Conservation (phyloP, 2,888 invertebrate genomes). For the Pheosia tremula region DNA sequence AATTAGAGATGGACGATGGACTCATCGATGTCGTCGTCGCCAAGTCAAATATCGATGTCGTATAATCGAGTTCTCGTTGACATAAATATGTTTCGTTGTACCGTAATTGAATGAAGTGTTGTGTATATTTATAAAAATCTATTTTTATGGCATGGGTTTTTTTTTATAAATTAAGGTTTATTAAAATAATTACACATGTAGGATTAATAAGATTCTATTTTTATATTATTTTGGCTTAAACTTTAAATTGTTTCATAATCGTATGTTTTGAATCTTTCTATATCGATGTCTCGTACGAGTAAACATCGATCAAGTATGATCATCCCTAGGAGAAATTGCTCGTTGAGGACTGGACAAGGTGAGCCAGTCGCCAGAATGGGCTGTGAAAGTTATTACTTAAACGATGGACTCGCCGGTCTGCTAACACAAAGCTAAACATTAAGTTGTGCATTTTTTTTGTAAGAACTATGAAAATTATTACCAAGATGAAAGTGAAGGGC, state of each 20-base stretch:
- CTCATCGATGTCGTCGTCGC: not conserved
- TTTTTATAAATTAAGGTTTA: no score
- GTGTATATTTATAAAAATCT: no score
- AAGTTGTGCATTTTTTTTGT: conserved; percentile 35
- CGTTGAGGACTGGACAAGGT: conserved; percentile 64
- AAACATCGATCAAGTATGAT: not conserved
- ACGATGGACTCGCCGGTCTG: conserved; percentile 31
- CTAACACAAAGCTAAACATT: conserved; percentile 40
- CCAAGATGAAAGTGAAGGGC: conserved; percentile 36
- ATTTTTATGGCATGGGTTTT: no score
- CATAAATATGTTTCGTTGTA: not conserved
- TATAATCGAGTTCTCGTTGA: not conserved
- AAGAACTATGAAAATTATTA: conserved; percentile 27
- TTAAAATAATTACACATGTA: no score
- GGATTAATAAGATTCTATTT: no score
- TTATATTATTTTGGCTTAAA: no score
- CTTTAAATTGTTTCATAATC: no score
- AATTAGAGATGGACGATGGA: conserved; percentile 1
- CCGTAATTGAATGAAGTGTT: no score
- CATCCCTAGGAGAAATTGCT: conserved; percentile 70
- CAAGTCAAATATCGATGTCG: not conserved
- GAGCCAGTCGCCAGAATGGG: conserved; percentile 64
- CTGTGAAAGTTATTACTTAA: conserved; percentile 75
- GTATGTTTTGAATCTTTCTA: no score
- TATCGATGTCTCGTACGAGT: not conserved